phyloP scores from a whole-genome alignment of 2,113 vertebrate species.

The Hyla sarda region DNA sequence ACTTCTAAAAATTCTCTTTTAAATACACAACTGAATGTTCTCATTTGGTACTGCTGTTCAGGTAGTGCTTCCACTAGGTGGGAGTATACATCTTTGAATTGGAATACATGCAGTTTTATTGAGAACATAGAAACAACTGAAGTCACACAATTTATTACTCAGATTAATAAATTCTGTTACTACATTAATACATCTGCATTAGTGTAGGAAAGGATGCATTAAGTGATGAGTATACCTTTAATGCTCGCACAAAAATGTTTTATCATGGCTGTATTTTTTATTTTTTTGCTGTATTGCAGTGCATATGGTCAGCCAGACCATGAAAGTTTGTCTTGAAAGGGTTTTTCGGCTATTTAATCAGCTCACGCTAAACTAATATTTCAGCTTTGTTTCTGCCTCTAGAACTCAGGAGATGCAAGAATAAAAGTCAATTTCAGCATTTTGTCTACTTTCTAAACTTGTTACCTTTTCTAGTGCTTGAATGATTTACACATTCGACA shows the following conservation, averaged over 20 bases:
- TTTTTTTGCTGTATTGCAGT: neutral
- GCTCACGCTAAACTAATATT: neutral
- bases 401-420: neutral
- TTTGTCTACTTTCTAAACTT: neutral
- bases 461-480: neutral
- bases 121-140: neutral
- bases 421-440: neutral
- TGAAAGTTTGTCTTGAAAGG: neutral
- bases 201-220: neutral
- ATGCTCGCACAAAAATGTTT: neutral
- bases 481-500: neutral
- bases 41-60: constrained; percentile 1
- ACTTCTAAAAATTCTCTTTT: neutral
- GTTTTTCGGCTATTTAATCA: neutral
- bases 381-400: neutral
- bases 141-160: neutral
- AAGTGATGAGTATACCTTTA: constrained; percentile 11
- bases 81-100: constrained; percentile 39
- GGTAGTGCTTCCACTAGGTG: constrained; percentile 42
- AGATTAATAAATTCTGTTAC: constrained; percentile 2
- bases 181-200: constrained; percentile 26
- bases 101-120: neutral
- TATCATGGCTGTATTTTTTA: neutral
- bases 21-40: neutral
- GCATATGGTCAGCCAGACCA: constrained; percentile 7